Base-by-base conservation (phyloP, 2,113 vertebrate species). In the Astatoreochromis straeleni region DNA sequence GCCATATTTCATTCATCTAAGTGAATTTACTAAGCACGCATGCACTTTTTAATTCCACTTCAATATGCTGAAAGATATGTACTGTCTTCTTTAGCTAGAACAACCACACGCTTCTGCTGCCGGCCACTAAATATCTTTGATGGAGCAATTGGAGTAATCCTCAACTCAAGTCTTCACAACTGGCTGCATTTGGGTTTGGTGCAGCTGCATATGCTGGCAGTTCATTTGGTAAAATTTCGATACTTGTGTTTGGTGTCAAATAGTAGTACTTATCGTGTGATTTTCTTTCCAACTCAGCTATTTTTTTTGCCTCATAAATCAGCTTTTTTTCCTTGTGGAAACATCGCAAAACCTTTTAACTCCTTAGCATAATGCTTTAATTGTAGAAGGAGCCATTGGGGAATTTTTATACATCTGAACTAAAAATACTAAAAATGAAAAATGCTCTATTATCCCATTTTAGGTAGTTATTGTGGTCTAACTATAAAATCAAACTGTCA, bases 121-220 rank as follows among this genome's bases (percentile, higher is more conserved):
- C 88, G 89, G 93, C 88, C 83, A 88, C 91, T 81, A 53, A 88
- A 85, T 38, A 53, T 63, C 90, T 84, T 82, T 51, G 7, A 84
- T 68, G 21, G 54, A 85, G 87, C 80, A 89, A 65, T 54, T 75
- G 81, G 78, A 88, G 55, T 87, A 91, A 92, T 94, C 85, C 86
- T 89, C 81, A 13, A 68, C 82, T 45, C 40, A 54, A 65, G 51
- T 85, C 82, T 81, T 87, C 80, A 82, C 49, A 81, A 92, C 80
- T 78, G 88, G 68, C 65, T 95, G 85, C 58, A 58, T 83, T 29
- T 90, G 88, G 87, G 87, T 88, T 85, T 75, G 53, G 83, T 88
- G 87, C 91, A 93, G 90, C 92, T 94, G 93, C 80, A 83, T 35
- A 19, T 47, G 70, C 7, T 94, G 90, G 89, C 90, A 92, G 85